phyloP scores from a whole-genome alignment of 2,888 invertebrate genomes.

The Miltochrista miniata region DNA sequence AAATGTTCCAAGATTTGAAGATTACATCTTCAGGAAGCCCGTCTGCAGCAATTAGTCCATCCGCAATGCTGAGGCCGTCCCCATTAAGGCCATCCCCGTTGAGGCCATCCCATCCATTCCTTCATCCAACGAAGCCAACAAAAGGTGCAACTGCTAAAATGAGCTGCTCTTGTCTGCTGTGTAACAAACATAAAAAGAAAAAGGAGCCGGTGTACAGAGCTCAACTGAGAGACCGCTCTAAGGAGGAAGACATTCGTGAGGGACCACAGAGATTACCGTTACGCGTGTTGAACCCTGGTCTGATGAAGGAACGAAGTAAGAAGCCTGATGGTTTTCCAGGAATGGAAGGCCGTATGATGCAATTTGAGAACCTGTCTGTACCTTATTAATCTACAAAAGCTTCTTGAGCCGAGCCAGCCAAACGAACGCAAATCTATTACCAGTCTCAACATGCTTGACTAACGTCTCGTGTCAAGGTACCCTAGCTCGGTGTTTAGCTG shows the following conservation, averaged over 20 bases:
- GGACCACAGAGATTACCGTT: not conserved
- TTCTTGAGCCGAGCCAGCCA: no score
- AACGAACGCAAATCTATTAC: no score
- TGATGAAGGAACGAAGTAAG: conserved; percentile 4
- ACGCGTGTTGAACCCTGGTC: conserved; percentile 14
- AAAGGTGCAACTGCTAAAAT: not conserved
- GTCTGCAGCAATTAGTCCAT: no score
- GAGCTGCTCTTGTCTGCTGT: not conserved
- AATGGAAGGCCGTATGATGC: not conserved
- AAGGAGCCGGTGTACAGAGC: not conserved
- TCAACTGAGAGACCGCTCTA: not conserved
- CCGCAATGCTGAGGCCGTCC: no score
- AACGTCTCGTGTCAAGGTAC: no score
- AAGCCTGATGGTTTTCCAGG: conserved; percentile 9
- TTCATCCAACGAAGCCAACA: not conserved
- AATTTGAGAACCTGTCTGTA: not conserved
- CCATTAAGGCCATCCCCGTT: no score
- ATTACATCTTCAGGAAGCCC: not conserved
- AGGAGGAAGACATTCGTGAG: not conserved
- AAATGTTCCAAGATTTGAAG: not conserved
- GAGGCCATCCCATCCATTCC: not conserved
- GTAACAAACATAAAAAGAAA: not conserved
- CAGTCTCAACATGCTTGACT: no score
- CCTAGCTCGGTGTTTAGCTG: no score
- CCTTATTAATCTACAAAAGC: not conserved